Conservation (phyloP, 2,888 invertebrate genomes). For the Didymodactylos carnosus region DNA sequence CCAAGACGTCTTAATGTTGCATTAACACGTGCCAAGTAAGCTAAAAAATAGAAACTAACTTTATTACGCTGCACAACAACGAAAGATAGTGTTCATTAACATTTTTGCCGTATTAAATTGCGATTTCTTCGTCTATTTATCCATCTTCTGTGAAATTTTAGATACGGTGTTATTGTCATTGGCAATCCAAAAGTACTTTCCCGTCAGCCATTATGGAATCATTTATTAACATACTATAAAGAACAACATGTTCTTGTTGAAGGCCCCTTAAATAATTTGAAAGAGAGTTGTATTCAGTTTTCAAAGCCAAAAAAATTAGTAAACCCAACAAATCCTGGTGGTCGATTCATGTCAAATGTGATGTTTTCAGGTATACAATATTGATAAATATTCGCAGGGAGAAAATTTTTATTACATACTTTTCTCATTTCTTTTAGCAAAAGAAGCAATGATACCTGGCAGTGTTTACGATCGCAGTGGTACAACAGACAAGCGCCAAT, state of each 20-base stretch:
- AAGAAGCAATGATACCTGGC: slow-evolving; percentile 6
- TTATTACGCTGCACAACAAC: too few species aligned
- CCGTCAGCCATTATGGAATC: slow-evolving; percentile 95
- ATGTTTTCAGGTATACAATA: not conserved
- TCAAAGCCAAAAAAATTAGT: slow-evolving; percentile 6
- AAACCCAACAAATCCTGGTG: not conserved
- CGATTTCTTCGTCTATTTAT: too few species aligned
- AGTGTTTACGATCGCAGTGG: slow-evolving; percentile 2
- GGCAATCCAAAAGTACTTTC: slow-evolving; percentile 96
- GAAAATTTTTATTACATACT: too few species aligned
- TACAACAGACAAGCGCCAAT: not conserved
- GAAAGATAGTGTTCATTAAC: too few species aligned
- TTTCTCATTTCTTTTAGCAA: too few species aligned
- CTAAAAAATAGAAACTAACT: too few species aligned
- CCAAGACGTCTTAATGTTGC: slow-evolving; percentile 92
- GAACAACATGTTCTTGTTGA: slow-evolving; percentile 89
- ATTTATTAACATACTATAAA: slow-evolving; percentile 83
- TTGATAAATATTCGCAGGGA: too few species aligned
- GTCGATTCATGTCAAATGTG: not conserved
- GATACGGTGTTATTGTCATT: slow-evolving; percentile 83
- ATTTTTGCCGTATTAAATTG: too few species aligned
- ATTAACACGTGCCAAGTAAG: slow-evolving; percentile 66
- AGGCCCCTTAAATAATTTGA: slow-evolving; percentile 84
- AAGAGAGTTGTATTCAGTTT: slow-evolving; percentile 31
- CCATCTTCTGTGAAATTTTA: too few species aligned